Percentiles rank a stretch among this genome's conserved stretches.
phyloP scores from a whole-genome alignment of 2,888 invertebrate species.

The Euproctis similis region DNA sequence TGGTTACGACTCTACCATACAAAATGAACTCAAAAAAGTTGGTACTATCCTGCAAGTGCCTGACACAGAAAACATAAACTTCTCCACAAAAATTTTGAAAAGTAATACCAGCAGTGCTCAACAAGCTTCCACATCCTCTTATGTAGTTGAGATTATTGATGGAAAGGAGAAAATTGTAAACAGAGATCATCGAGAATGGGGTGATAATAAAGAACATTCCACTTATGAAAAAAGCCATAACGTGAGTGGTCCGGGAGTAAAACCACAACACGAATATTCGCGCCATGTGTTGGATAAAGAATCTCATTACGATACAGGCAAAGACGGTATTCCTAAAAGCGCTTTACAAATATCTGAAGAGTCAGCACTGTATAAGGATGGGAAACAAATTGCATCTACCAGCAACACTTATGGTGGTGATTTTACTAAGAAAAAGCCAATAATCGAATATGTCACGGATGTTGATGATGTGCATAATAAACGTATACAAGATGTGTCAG shows the following conservation, averaged over 20 bases:
- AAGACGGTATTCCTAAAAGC: slow-evolving; percentile 70
- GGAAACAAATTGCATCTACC: slow-evolving; percentile 62
- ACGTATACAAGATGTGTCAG: slow-evolving; percentile 36
- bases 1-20: slow-evolving; percentile 61
- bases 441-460: slow-evolving; percentile 47
- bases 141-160: slow-evolving; percentile 78
- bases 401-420: slow-evolving; percentile 62
- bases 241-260: slow-evolving; percentile 70
- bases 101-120: slow-evolving; percentile 75
- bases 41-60: slow-evolving; percentile 59
- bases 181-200: slow-evolving; percentile 76
- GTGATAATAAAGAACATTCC: slow-evolving; percentile 65
- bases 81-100: slow-evolving; percentile 69
- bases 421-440: slow-evolving; percentile 60
- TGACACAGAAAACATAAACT: slow-evolving; percentile 52
- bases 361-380: slow-evolving; percentile 59
- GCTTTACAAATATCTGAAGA: slow-evolving; percentile 56
- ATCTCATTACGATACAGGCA: slow-evolving; percentile 75
- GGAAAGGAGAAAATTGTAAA: slow-evolving; percentile 78
- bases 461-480: slow-evolving; percentile 39
- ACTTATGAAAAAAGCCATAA: slow-evolving; percentile 73
- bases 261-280: slow-evolving; percentile 74
- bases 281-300: slow-evolving; percentile 73
- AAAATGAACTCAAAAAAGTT: slow-evolving; percentile 61
- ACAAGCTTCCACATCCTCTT: slow-evolving; percentile 78